phyloP scores from a whole-genome alignment of 2,113 vertebrate species.

The Pseudopipra pipra region DNA sequence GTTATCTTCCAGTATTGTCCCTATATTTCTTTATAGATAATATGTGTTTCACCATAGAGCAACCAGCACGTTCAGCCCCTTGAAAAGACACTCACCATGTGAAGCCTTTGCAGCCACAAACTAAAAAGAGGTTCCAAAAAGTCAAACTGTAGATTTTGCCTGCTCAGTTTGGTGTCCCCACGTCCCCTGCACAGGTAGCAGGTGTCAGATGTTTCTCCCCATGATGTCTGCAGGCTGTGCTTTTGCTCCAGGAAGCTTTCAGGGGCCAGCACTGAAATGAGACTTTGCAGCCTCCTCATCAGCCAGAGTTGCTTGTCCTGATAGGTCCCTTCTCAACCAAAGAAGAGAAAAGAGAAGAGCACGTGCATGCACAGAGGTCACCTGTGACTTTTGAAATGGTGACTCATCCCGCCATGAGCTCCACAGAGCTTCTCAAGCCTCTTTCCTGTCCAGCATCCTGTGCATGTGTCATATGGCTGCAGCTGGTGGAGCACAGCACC shows the following conservation, averaged over 20 bases:
- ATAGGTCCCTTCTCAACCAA: neutral
- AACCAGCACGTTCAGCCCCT: neutral
- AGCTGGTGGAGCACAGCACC: neutral
- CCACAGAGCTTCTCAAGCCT: neutral
- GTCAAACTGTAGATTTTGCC: neutral
- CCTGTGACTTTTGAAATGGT: neutral
- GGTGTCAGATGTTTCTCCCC: neutral
- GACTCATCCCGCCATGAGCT: neutral
- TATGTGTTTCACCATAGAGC: neutral
- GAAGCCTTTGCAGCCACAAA: neutral
- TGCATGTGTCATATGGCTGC: neutral
- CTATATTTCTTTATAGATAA: neutral
- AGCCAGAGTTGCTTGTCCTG: neutral
- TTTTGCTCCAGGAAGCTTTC: neutral
- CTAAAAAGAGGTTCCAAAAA: neutral
- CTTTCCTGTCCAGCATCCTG: neutral
- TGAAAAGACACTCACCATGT: neutral
- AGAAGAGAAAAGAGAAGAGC: neutral
- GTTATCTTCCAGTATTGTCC: neutral
- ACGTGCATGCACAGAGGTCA: fast-evolving
- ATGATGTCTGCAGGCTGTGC: neutral
- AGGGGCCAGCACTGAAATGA: neutral
- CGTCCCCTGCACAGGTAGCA: neutral
- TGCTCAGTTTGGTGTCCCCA: neutral
- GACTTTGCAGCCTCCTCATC: neutral